These are phyloP conservation scores for Propithecus deckenii DNA, from an alignment of 2,797 vertebrate species.

Conservation along the genomic window DNA sequence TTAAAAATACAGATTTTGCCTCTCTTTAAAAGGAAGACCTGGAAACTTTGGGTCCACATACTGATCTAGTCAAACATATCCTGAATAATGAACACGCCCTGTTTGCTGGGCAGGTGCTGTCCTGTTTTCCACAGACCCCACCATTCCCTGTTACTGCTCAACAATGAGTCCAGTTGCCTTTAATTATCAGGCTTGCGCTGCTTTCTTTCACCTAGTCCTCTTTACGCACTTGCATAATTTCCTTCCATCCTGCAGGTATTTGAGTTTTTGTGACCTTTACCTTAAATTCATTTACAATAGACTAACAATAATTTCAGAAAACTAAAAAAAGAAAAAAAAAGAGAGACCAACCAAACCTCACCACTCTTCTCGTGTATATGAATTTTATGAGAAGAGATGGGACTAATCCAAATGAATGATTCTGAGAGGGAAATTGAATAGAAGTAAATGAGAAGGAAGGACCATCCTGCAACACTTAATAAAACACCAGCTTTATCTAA, in stretches of 20 bases:
- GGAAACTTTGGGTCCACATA: not conserved
- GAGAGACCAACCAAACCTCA: not conserved
- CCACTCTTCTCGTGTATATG: not conserved
- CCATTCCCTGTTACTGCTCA: not conserved
- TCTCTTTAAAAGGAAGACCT: not conserved
- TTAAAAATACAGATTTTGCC: not conserved
- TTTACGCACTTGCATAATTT: not conserved
- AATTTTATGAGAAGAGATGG: not conserved
- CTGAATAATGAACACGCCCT: not conserved
- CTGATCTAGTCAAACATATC: not conserved
- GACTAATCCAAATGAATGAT: not conserved
- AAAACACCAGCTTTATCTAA: not conserved
- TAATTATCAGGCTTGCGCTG: not conserved
- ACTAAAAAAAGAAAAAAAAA: not conserved
- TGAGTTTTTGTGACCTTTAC: not conserved
- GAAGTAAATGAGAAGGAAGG: not conserved
- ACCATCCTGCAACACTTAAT: not conserved
- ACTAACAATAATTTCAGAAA: not conserved
- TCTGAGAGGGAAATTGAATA: not conserved
- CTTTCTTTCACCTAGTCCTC: not conserved
- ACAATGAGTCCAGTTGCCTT: not conserved
- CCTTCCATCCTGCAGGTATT: not conserved
- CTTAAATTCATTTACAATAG: not conserved
- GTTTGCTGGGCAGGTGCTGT: not conserved
- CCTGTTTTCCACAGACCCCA: not conserved